Base-by-base conservation (phyloP, 1,140 invertebrate species). In the Octopus sinensis region DNA sequence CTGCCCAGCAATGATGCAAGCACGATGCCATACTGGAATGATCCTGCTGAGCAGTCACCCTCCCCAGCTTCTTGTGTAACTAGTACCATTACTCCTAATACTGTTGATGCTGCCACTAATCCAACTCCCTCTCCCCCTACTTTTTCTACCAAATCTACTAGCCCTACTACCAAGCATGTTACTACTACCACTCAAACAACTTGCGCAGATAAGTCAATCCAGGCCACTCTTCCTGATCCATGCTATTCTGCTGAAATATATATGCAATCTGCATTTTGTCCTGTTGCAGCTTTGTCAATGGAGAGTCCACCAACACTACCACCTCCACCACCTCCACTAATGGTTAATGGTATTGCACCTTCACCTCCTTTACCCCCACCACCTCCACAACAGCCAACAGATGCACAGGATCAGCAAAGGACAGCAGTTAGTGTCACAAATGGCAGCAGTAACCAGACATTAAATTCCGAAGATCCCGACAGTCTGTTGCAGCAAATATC, bases 361-460 rank as follows among this genome's bases (percentile, higher is more conserved):
- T 76, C 81, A 68, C 81, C 80, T 53, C 84, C 83, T 4, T 81
- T 82, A 54, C 79, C 81, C 52, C 82, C 84, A 12, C 82, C 85
- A 30, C 82, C 82, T 43, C 76, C 81, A 12, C 80, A 80, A 56
- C 80, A 76, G 68, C 53, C 81, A 17, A 30, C 79, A 17, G 62
- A 52, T 53, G 73, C 30, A 77, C 82, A 81, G 23, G 76, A 43
- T 17, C 76, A 77, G 52, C 23, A 23, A 73, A 43, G 30, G 30
- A 43, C 30, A 43, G 30, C 30, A 43, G 30, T 43, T 43, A 73
- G 17, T 23, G 5, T 53, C 77, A 73, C n/a, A 52, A 6, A 80
- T 75, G 53, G 79, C 79, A 53, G 79, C 80, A 77, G 82, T 76
- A 56, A 56, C 56, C 54, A 62, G 30, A 77, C 76, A n/a, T 54